These are phyloP conservation scores for Drosophila kepulauana DNA, from an alignment of 1,140 invertebrate species.

Conservation along the genomic window DNA sequence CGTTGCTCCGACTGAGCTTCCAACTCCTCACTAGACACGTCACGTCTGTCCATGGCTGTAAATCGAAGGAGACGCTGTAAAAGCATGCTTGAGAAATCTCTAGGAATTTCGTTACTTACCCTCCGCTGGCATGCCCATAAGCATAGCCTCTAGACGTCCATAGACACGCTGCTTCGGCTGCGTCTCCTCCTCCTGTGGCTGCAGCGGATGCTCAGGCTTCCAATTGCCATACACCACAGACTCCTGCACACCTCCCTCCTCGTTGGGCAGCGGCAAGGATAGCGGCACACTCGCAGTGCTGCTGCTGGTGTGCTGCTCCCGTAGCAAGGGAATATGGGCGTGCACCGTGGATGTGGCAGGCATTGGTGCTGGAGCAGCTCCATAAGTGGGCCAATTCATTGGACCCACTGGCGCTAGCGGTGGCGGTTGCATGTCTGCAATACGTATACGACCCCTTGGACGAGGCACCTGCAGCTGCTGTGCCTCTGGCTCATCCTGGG, in stretches of 20 bases:
- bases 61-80: neutral
- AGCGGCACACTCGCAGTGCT: conserved; percentile 1
- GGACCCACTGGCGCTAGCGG: neutral
- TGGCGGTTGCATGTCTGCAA: conserved; percentile 57
- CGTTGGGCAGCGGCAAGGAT: neutral
- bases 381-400: conserved; percentile 43
- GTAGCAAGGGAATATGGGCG: conserved; percentile 63
- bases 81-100: neutral
- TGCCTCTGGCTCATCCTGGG: conserved; percentile 25
- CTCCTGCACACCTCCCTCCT: conserved; percentile 38
- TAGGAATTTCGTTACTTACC: conserved; percentile 39
- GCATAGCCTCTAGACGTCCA: conserved; percentile 65
- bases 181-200: conserved; percentile 31
- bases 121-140: conserved; percentile 66
- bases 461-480: conserved; percentile 62
- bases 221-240: conserved; percentile 77
- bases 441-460: conserved; percentile 70
- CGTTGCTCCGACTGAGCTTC: conserved; percentile 10
- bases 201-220: conserved; percentile 71
- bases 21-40: conserved; percentile 53
- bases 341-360: conserved; percentile 60
- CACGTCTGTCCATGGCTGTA: conserved; percentile 32
- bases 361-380: neutral
- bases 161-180: conserved; percentile 60
- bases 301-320: conserved; percentile 38